Evolutionary conservation across 2,797 vertebrate genomes (phyloP).

Genomic region (Kryptolebias ocellatus): DNA sequence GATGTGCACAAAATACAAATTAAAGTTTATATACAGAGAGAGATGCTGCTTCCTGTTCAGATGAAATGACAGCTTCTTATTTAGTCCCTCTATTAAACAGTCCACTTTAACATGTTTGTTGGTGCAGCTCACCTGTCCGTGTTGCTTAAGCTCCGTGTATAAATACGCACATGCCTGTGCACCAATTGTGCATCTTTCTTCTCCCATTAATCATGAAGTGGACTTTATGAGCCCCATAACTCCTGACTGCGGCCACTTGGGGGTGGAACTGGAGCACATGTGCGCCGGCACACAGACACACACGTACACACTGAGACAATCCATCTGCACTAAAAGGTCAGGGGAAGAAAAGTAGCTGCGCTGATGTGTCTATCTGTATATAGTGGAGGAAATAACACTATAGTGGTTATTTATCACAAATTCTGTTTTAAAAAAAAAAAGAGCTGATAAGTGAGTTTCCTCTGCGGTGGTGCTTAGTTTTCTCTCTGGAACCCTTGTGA

Average conservation of each 20-base stretch:
- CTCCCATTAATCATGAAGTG: conserved; percentile 68
- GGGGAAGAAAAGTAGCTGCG: conserved; percentile 27
- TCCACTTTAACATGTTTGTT: not conserved
- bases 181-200: conserved; percentile 54
- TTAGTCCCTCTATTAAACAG: too few species aligned
- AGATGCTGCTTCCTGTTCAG: too few species aligned
- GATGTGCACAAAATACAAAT: too few species aligned
- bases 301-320: conserved; percentile 13
- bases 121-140: conserved; percentile 16
- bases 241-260: conserved; percentile 53
- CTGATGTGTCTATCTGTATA: conserved; percentile 31
- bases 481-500: conserved; percentile 3
- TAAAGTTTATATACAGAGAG: too few species aligned
- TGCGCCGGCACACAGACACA: not conserved
- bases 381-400: conserved; percentile 13
- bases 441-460: conserved; percentile 19
- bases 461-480: not conserved
- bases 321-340: conserved; percentile 55
- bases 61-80: not conserved
- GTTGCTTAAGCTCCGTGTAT: conserved; percentile 9
- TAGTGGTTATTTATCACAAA: conserved; percentile 37
- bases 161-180: conserved; percentile 22
- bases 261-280: conserved; percentile 42
- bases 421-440: not conserved
- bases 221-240: conserved; percentile 57